phyloP scores from a whole-genome alignment of 2,888 invertebrate genomes.

The Cerastis rubricosa region DNA sequence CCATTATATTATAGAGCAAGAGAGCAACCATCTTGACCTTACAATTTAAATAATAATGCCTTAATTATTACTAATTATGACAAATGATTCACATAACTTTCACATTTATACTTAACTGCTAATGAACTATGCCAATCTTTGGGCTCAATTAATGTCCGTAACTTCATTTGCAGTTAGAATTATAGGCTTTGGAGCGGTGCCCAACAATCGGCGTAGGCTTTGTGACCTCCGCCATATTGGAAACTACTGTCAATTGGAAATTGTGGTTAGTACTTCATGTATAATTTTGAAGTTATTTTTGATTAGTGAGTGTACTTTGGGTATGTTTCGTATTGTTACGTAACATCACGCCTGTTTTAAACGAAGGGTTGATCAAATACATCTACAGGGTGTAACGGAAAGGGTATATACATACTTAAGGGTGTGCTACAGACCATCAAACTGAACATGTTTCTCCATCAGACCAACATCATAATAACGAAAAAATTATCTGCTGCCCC shows the following conservation, averaged over 20 bases:
- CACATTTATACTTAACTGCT: constrained; percentile 22
- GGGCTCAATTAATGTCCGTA: constrained; percentile 39
- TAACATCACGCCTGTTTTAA: neutral
- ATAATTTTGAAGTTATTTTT: constrained; percentile 19
- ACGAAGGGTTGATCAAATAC: neutral
- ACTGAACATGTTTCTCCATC: too few species aligned
- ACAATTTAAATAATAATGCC: neutral
- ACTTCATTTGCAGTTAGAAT: constrained; percentile 57
- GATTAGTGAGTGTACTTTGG: neutral
- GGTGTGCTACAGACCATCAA: too few species aligned
- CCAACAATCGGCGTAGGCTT: constrained; percentile 48
- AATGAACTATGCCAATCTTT: constrained; percentile 30
- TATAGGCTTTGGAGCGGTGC: constrained; percentile 52
- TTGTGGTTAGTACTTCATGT: constrained; percentile 9
- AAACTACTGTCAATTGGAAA: constrained; percentile 38
- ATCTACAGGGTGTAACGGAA: too few species aligned
- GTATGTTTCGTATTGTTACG: neutral
- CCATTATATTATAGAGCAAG: neutral
- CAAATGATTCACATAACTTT: constrained; percentile 20
- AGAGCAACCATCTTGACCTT: neutral
- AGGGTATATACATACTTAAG: too few species aligned
- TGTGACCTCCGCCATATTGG: constrained; percentile 40
- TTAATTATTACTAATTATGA: neutral
- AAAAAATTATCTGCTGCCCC: too few species aligned
- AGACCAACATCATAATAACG: too few species aligned